phyloP scores from a whole-genome alignment of 2,113 vertebrate species.

The Danionella cerebrum region DNA sequence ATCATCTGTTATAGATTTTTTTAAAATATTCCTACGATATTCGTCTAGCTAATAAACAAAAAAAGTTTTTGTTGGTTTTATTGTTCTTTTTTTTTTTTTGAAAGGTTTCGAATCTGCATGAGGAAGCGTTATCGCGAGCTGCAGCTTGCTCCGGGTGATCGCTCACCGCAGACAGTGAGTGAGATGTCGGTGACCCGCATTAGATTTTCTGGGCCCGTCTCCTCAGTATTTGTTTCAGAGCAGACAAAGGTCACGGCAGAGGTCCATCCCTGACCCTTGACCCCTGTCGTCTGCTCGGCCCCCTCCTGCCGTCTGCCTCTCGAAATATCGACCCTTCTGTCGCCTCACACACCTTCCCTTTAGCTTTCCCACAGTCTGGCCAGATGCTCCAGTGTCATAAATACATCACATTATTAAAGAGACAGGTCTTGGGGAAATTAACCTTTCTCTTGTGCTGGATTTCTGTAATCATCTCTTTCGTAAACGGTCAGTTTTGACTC shows the following conservation, averaged over 20 bases:
- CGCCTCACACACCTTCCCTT: constrained; percentile 7
- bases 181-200: background rate
- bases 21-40: background rate
- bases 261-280: constrained; percentile 8
- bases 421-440: too few species aligned
- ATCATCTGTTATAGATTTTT: background rate
- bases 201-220: background rate
- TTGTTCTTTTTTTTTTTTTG: too few species aligned
- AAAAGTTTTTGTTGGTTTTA: too few species aligned
- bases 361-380: constrained; percentile 3
- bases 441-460: too few species aligned
- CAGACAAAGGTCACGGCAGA: constrained; percentile 20
- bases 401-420: constrained; percentile 35
- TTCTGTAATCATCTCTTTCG: too few species aligned
- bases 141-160: background rate
- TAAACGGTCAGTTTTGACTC: too few species aligned
- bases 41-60: too few species aligned
- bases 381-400: background rate
- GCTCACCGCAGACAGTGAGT: background rate
- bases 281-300: background rate
- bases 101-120: background rate
- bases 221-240: background rate
- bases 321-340: constrained; percentile 25
- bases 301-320: background rate
- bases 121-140: background rate